A percentile compares a stretch with the other conserved stretches of the same genome.
phyloP scores from a whole-genome alignment of 2,113 vertebrate species.

The Octodon degus region DNA sequence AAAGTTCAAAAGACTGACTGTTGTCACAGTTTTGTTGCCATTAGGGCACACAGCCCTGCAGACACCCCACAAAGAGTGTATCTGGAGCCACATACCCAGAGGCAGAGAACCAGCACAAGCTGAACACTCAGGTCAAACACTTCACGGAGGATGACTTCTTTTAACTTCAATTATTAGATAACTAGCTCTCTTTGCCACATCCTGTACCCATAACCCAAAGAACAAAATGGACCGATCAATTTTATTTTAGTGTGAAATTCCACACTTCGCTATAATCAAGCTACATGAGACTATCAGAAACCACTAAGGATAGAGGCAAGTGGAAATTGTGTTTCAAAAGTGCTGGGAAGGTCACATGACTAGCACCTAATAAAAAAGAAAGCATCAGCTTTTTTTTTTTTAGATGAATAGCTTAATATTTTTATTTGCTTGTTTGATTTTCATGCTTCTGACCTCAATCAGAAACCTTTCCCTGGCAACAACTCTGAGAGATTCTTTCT shows the following conservation, averaged over 20 bases:
- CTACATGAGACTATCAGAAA: not conserved
- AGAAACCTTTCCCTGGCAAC: not conserved
- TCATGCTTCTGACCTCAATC: not conserved
- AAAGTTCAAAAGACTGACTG: not conserved
- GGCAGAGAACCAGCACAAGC: not conserved
- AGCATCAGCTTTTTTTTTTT: conserved; percentile 9
- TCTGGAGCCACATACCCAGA: not conserved
- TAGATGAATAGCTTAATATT: conserved; percentile 45
- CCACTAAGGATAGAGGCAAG: not conserved
- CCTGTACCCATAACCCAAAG: not conserved
- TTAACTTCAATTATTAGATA: not conserved
- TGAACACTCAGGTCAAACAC: not conserved
- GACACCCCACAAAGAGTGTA: not conserved
- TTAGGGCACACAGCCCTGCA: not conserved
- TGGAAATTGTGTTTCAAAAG: conserved; percentile 14
- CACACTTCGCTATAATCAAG: conserved; percentile 24
- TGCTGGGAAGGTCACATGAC: conserved; percentile 16
- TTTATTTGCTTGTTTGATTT: conserved; percentile 62
- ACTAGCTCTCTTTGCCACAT: not conserved
- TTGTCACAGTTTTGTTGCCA: not conserved
- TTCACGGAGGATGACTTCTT: not conserved
- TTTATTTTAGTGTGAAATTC: conserved; percentile 38
- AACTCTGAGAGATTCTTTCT: not conserved
- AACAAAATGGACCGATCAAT: not conserved
- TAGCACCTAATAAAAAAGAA: conserved; percentile 54